These are phyloP conservation scores for Silurus aristotelis DNA, from an alignment of 2,797 vertebrate genomes.

Conservation along the genomic window DNA sequence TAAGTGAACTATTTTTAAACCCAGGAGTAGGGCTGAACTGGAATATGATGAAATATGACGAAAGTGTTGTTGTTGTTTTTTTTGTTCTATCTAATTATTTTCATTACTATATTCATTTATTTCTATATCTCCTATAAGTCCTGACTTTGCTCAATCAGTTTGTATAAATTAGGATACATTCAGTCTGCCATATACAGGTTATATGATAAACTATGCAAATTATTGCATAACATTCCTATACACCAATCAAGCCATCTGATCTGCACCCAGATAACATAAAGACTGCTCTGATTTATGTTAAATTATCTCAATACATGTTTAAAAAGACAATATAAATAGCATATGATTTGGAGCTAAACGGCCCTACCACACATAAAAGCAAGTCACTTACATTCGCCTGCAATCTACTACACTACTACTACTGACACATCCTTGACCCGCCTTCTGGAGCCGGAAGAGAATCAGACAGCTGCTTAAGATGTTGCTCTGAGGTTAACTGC, in stretches of 20 bases:
- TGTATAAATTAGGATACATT: neutral
- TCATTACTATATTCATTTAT: neutral
- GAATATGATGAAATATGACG: neutral
- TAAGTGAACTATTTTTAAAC: neutral
- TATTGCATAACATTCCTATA: neutral
- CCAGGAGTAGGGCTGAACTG: neutral
- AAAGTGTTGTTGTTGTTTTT: too few species aligned
- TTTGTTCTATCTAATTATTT: neutral
- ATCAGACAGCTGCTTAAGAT: constrained; percentile 53
- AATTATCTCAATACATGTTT: neutral
- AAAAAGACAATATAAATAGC: constrained; percentile 14
- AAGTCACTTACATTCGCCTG: constrained; percentile 32
- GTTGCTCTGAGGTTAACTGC: constrained; percentile 42
- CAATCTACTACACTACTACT: constrained; percentile 32
- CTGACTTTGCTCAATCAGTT: neutral
- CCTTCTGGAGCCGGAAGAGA: constrained; percentile 43
- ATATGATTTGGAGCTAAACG: constrained; percentile 2
- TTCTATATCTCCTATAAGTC: neutral
- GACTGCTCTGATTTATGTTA: neutral
- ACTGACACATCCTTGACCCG: constrained; percentile 45
- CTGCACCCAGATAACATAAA: neutral
- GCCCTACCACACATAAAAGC: constrained; percentile 43
- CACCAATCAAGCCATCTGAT: neutral
- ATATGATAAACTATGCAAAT: neutral
- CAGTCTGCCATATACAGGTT: neutral